A percentile compares a stretch with the other conserved stretches of the same genome.
These are phyloP conservation scores for Strigamia crassipes DNA, from an alignment of 2,888 invertebrate species.

Conservation along the genomic window DNA sequence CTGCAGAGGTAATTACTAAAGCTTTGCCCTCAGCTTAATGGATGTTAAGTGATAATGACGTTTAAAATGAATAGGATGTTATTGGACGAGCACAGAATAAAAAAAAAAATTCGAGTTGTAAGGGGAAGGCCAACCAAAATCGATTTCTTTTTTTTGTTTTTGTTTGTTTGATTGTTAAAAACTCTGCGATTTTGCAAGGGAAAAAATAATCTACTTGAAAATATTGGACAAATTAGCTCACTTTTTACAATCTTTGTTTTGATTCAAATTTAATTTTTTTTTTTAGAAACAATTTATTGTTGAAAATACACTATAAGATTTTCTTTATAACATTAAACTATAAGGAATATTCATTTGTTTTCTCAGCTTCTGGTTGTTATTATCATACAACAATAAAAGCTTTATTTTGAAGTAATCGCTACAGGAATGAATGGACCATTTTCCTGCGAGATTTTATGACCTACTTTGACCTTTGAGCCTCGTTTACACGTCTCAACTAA, in stretches of 20 bases:
- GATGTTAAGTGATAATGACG: slow-evolving; percentile 17
- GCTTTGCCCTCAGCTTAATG: slow-evolving; percentile 17
- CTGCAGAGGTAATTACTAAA: slow-evolving; percentile 3
- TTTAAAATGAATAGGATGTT: not conserved
- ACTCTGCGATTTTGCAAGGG: no score
- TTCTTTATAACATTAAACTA: no score
- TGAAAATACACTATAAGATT: no score
- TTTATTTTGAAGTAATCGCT: not conserved
- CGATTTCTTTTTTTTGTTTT: no score
- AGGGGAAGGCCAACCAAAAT: no score
- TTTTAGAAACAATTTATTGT: no score
- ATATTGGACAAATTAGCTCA: no score
- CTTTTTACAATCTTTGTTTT: no score
- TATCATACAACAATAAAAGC: not conserved
- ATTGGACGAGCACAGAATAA: not conserved
- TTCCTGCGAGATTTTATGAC: not conserved
- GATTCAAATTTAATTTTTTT: no score
- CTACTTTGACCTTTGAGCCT: not conserved
- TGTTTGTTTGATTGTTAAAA: no score
- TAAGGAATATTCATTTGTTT: not conserved
- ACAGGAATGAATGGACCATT: not conserved
- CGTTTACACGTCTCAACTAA: not conserved
- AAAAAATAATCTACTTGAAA: no score
- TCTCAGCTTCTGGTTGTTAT: not conserved
- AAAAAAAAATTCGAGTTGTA: not conserved